phyloP scores from a whole-genome alignment of 2,113 vertebrate genomes.

The Melierax canorus region DNA sequence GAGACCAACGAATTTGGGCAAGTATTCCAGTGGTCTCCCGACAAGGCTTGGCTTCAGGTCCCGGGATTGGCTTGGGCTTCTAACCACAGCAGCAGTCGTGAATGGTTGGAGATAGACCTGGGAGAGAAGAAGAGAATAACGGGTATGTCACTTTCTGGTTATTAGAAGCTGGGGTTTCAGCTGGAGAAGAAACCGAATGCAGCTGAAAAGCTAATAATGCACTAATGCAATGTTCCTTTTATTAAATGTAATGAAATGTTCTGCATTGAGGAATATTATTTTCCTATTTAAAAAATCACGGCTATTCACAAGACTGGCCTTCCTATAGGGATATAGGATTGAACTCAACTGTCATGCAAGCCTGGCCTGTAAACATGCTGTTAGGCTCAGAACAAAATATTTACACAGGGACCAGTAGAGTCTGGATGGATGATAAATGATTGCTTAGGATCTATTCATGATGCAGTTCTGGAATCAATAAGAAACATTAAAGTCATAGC shows the following conservation, averaged over 20 bases:
- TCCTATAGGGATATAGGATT: background rate
- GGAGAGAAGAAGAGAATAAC: slow-evolving; percentile 84
- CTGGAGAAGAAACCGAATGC: background rate
- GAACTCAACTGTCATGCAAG: background rate
- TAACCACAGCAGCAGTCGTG: slow-evolving; percentile 58
- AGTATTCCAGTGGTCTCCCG: slow-evolving; percentile 65
- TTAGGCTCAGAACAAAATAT: background rate
- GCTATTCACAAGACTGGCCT: background rate
- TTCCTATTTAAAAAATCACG: background rate
- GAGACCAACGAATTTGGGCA: slow-evolving; percentile 62
- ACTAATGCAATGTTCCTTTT: background rate
- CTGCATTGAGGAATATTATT: background rate
- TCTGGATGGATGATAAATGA: background rate
- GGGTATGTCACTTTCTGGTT: slow-evolving; percentile 50
- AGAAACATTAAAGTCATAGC: background rate
- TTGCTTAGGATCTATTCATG: background rate
- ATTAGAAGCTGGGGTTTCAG: background rate
- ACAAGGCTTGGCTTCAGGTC: slow-evolving; percentile 61
- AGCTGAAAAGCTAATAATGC: background rate
- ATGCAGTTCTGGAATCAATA: background rate
- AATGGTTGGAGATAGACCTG: slow-evolving; percentile 82
- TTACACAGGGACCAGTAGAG: background rate
- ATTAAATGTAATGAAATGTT: background rate
- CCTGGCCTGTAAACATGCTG: background rate
- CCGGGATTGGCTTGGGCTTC: slow-evolving; percentile 70